Base-by-base conservation (phyloP, 2,888 invertebrate genomes). In the Belgica antarctica region DNA sequence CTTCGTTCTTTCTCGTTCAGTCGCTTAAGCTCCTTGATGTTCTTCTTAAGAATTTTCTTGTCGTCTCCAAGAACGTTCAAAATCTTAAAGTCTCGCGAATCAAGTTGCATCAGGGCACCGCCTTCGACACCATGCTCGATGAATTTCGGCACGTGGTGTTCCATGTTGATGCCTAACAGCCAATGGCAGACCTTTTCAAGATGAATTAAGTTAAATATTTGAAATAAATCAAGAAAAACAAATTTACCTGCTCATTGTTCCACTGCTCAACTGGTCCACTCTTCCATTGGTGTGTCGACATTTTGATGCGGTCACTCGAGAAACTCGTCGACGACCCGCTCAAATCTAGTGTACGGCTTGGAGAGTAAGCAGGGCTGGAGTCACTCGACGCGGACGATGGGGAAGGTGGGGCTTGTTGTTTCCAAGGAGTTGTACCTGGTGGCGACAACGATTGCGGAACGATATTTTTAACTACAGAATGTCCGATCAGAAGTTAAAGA, bases 91-190 rank as follows among this genome's bases (percentile, higher is more conserved):
- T 94, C 95, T 71, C 92, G 88, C 0, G 95, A 93, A 77, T 96
- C 95, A 70, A 98, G 83, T 73, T 90, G 87, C 59, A 98, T 82
- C 71, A 98, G 83, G 69, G 92, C 88, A 27, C 80, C 84, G 19
- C 98, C 98, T 79, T 92, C 92, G 68, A 98, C 90, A 76, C 90
- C 90, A 75, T 92, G 88, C 75, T 93, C 91, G 69, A 91, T 87
- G 79, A 96, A 94, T 75, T 92, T 90, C 62, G 91, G 86, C 74
- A 92, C 89, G 81, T 93, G 90, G 71, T 92, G 89, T 78, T 95
- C 94, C 77, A 96, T 82, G 41, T 94, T 91, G 73, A 93, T 85
- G 22, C 85, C 85, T 74, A 86, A 82, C 73, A 96, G 83, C 96
- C 96, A 96, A 79, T 95, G 93, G 80, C 92, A 93, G 68, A 96